Conservation (phyloP, 2,888 invertebrate species). For the Spodoptera exigua region DNA sequence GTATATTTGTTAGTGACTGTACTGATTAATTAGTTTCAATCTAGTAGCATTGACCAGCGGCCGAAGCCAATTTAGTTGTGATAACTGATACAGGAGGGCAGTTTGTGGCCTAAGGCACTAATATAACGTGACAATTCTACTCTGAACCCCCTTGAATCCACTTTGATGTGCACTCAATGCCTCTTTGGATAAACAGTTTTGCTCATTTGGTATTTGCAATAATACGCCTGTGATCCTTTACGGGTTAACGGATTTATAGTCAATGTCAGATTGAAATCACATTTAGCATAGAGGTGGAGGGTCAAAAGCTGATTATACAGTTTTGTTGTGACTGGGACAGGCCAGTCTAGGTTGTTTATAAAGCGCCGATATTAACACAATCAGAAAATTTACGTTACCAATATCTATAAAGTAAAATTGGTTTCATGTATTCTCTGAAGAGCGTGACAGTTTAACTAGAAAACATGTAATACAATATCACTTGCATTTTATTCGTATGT, state of each 20-base stretch:
- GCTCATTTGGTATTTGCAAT: slow-evolving; percentile 23
- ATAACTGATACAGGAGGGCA: not conserved
- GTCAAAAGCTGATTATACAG: slow-evolving; percentile 19
- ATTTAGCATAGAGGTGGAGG: slow-evolving; percentile 13
- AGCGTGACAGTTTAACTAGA: slow-evolving; percentile 1
- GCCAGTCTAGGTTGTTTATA: not conserved
- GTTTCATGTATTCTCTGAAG: not conserved
- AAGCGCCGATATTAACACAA: not conserved
- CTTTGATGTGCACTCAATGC: slow-evolving; percentile 17
- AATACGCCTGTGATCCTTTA: slow-evolving; percentile 14
- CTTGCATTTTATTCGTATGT: slow-evolving; percentile 21
- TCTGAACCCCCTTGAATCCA: slow-evolving; percentile 8
- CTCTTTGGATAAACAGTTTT: slow-evolving; percentile 14
- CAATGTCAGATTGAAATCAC: slow-evolving; percentile 32
- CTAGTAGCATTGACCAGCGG: slow-evolving; percentile 1
- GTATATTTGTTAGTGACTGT: not conserved
- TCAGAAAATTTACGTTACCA: too few relatives aligned
- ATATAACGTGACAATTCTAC: slow-evolving; percentile 31
- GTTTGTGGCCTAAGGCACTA: slow-evolving; percentile 9
- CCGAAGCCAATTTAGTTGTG: slow-evolving; percentile 13
- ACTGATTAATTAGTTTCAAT: slow-evolving; percentile 26
- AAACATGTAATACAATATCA: slow-evolving; percentile 6
- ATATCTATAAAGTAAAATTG: too few relatives aligned
- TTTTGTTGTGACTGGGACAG: not conserved
- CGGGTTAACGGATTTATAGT: slow-evolving; percentile 11